A percentile compares a stretch with the other conserved stretches of the same genome.
Conservation (phyloP, 2,113 vertebrate species). For the Columbina picui region DNA sequence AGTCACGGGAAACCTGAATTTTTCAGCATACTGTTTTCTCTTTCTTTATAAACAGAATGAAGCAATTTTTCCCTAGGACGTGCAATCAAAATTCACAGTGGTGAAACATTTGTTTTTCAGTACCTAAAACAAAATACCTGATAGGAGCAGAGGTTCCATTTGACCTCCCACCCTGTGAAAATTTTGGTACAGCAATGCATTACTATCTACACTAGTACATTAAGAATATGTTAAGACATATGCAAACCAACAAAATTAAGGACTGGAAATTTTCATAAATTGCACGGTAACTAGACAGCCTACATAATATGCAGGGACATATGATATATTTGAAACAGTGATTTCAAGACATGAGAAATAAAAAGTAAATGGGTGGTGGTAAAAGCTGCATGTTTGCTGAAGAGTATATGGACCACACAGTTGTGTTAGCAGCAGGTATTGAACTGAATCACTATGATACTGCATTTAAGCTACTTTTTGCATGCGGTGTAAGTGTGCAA, state of each 20-base stretch:
- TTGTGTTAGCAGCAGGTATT: not conserved
- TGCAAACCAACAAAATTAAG: not conserved
- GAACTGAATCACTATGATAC: not conserved
- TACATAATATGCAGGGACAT: not conserved
- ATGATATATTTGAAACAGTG: not conserved
- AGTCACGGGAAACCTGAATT: not conserved
- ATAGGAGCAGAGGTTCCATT: not conserved
- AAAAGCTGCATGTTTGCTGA: not conserved
- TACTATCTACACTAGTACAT: not conserved
- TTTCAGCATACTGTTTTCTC: not conserved
- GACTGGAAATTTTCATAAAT: not conserved
- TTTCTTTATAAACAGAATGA: not conserved
- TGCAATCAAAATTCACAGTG: not conserved
- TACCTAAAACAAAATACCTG: not conserved
- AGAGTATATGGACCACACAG: not conserved
- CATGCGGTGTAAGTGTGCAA: not conserved
- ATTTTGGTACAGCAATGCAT: not conserved
- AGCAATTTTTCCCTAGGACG: fast-evolving
- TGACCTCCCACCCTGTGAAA: not conserved
- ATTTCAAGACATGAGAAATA: not conserved
- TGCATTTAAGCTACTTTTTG: not conserved
- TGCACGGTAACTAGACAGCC: not conserved
- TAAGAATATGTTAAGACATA: not conserved
- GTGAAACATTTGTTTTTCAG: not conserved
- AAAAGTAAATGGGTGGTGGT: not conserved